phyloP scores from a whole-genome alignment of 1,140 invertebrate species.

The Parapsyche elsis region DNA sequence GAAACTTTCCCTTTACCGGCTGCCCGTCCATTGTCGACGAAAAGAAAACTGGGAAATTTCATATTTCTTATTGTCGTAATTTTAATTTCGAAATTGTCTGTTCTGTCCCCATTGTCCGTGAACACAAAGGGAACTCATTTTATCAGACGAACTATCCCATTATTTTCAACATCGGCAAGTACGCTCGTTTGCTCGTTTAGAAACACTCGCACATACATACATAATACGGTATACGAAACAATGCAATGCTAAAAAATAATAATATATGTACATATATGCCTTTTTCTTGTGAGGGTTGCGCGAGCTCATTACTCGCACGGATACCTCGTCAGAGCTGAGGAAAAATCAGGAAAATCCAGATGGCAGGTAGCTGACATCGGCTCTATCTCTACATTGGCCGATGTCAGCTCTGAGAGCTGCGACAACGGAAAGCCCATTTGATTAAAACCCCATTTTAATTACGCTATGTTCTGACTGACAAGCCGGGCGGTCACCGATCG shows the following conservation, averaged over 20 bases:
- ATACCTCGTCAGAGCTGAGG: too few species aligned
- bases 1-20: conserved; percentile 47
- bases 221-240: too few species aligned
- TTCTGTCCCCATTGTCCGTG: conserved; percentile 45
- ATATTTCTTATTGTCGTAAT: conserved; percentile 56
- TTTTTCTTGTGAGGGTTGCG: too few species aligned
- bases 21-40: conserved; percentile 41
- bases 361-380: background rate
- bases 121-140: conserved; percentile 51
- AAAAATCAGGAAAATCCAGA: background rate
- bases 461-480: conserved; percentile 49
- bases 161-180: conserved; percentile 41
- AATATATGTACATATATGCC: too few species aligned
- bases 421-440: conserved; percentile 51
- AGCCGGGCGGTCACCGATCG: background rate
- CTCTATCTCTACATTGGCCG: background rate
- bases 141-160: conserved; percentile 50
- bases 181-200: background rate
- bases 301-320: too few species aligned
- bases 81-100: conserved; percentile 56
- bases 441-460: conserved; percentile 56
- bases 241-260: too few species aligned
- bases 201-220: background rate
- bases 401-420: background rate
- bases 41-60: conserved; percentile 54